phyloP scores from a whole-genome alignment of 2,888 invertebrate species.

The Mythimna lalbum region DNA sequence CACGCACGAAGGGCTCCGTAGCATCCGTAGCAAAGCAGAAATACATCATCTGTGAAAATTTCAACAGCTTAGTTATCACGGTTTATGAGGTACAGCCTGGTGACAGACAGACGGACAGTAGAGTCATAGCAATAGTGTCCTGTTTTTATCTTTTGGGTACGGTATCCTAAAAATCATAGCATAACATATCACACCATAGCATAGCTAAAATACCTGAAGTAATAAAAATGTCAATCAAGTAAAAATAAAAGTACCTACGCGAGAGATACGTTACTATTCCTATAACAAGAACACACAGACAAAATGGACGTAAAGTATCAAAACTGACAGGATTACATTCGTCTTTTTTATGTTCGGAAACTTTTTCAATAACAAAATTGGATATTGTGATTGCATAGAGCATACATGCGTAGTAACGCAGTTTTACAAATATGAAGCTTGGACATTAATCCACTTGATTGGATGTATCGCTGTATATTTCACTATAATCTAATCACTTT shows the following conservation, averaged over 20 bases:
- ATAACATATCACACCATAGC: too few relatives aligned
- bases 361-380: constrained; percentile 42
- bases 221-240: constrained; percentile 26
- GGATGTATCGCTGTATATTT: constrained; percentile 4
- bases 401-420: neutral
- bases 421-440: constrained; percentile 14
- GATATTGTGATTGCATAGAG: constrained; percentile 33
- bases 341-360: constrained; percentile 25
- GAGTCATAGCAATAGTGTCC: too few relatives aligned
- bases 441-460: constrained; percentile 27
- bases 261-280: constrained; percentile 29
- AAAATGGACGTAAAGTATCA: constrained; percentile 4
- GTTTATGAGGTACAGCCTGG: too few relatives aligned
- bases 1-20: too few relatives aligned
- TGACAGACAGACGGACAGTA: too few relatives aligned
- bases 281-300: constrained; percentile 38
- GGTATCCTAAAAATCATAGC: too few relatives aligned
- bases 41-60: too few relatives aligned
- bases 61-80: too few relatives aligned
- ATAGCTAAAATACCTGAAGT: neutral
- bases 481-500: constrained; percentile 19
- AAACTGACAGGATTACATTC: neutral
- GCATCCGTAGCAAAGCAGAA: too few relatives aligned
- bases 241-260: constrained; percentile 37
- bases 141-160: too few relatives aligned